Evolutionary conservation across 2,888 invertebrate species (phyloP).

Genomic region (Chymomyza fuscimana): DNA sequence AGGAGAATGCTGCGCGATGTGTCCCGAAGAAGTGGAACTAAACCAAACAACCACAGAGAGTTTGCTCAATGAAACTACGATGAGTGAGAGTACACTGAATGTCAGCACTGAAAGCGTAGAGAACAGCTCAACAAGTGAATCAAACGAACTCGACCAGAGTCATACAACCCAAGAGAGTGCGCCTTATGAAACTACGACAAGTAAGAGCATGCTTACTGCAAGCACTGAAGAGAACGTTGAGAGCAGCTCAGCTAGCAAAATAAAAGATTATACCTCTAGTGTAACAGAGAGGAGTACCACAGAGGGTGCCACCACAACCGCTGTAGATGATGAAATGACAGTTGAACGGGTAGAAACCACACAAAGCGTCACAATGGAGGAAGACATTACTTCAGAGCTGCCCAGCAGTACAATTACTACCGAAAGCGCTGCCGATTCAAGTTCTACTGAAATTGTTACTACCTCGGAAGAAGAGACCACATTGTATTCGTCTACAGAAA

Average conservation of each 20-base stretch:
- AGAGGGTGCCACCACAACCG: background rate
- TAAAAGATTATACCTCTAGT: background rate
- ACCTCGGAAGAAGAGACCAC: background rate
- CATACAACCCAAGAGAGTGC: background rate
- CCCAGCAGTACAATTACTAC: background rate
- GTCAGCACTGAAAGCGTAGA: background rate
- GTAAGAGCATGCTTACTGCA: background rate
- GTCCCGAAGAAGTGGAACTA: constrained; percentile 37
- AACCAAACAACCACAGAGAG: constrained; percentile 2
- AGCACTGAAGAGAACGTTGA: background rate
- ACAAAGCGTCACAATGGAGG: constrained; percentile 1
- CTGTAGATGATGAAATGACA: background rate
- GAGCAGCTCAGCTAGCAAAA: background rate
- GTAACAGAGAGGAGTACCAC: constrained; percentile 11
- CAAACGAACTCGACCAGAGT: background rate
- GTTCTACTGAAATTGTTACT: background rate
- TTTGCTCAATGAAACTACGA: background rate
- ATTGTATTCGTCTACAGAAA: background rate
- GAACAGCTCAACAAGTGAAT: background rate
- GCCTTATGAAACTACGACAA: background rate
- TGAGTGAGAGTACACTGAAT: background rate
- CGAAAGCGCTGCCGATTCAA: background rate
- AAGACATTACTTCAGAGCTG: background rate
- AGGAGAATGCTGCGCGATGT: constrained; percentile 73
- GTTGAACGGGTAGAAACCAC: background rate